phyloP scores from a whole-genome alignment of 2,888 invertebrate species.

The Pseudolycoriella hygida region DNA sequence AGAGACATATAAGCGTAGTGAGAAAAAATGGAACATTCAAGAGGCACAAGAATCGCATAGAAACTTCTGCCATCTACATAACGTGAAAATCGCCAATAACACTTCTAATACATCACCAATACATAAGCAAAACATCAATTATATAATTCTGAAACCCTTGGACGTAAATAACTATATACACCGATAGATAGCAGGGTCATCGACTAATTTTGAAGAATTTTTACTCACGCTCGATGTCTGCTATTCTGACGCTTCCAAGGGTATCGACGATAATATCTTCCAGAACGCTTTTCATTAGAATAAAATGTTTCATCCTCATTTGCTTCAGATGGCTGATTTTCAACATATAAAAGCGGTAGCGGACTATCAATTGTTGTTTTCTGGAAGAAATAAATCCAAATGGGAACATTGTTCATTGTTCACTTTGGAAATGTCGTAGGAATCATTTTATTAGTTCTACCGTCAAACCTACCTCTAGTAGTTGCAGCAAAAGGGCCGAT shows the following conservation, averaged over 20 bases:
- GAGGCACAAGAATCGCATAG: too few species aligned
- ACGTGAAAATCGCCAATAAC: too few species aligned
- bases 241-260: slow-evolving; percentile 43
- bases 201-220: too few species aligned
- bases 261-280: slow-evolving; percentile 38
- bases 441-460: background rate
- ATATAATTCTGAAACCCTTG: too few species aligned
- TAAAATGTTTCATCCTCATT: slow-evolving; percentile 4
- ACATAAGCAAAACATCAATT: too few species aligned
- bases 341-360: slow-evolving; percentile 25
- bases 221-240: slow-evolving; percentile 25
- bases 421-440: background rate
- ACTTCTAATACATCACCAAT: too few species aligned
- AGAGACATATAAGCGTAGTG: too few species aligned
- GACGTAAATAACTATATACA: too few species aligned
- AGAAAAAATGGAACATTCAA: too few species aligned
- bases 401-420: background rate
- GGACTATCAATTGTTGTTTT: slow-evolving; percentile 22
- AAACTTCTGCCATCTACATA: too few species aligned
- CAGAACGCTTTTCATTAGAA: slow-evolving; percentile 30
- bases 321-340: slow-evolving; percentile 13
- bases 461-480: slow-evolving; percentile 22
- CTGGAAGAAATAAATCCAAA: slow-evolving; percentile 11
- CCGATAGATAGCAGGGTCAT: too few species aligned
- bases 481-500: slow-evolving; percentile 25